Conservation (phyloP, 2,888 invertebrate species). For the Cyrtodaria siliqua region DNA sequence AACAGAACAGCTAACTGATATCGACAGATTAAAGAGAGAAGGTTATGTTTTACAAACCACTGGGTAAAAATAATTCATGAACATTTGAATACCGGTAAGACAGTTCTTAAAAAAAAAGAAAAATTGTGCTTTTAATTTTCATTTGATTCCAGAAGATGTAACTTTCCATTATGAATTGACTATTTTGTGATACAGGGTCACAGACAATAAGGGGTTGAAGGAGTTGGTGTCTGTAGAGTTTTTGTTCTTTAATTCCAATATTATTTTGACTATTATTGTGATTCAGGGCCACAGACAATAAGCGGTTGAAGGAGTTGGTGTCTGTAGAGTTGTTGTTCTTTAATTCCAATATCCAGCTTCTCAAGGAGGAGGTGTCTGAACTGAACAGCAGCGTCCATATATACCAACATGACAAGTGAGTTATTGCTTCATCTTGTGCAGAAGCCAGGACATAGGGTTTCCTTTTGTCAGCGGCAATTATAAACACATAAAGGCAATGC, state of each 20-base stretch:
- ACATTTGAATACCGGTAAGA: no score
- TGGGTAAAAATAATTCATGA: no score
- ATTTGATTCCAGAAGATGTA: no score
- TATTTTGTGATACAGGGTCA: no score
- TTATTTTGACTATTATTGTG: no score
- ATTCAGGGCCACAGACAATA: conserved; percentile 95
- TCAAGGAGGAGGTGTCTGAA: conserved; percentile 98
- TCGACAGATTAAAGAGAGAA: no score
- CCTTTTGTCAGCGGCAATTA: neutral
- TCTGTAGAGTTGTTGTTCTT: conserved; percentile 98
- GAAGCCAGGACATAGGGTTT: neutral
- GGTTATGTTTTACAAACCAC: no score
- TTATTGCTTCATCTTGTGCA: conserved; percentile 21
- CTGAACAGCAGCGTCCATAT: conserved; percentile 97
- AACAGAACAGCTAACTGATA: no score
- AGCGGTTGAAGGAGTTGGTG: conserved; percentile 96
- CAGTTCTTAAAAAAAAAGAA: no score
- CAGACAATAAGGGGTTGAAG: conserved; percentile 95
- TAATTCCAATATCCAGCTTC: conserved; percentile 97
- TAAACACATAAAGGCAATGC: no score
- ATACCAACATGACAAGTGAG: conserved; percentile 97
- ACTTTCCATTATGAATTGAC: no score
- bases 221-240: conserved; percentile 98
- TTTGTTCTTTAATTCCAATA: conserved; percentile 98
- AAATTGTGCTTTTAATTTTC: no score